Evolutionary conservation across 2,113 vertebrate genomes (phyloP).

Genomic region (Seriola aureovittata): DNA sequence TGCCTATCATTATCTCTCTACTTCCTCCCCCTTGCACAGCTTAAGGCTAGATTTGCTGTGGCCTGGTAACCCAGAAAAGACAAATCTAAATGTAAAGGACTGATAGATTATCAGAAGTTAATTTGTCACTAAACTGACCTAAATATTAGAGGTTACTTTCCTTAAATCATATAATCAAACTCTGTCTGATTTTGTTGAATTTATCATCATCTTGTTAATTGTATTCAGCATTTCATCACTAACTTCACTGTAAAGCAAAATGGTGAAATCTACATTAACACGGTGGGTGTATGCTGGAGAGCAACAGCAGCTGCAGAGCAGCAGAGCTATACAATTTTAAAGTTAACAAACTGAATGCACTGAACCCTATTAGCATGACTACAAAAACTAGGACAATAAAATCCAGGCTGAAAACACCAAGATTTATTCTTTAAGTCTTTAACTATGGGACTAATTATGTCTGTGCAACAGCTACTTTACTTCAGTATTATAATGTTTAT

Average conservation of each 20-base stretch:
- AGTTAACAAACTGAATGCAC: not conserved
- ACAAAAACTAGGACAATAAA: constrained; percentile 12
- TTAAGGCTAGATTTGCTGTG: constrained; percentile 29
- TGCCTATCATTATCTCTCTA: not conserved
- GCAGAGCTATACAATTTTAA: not conserved
- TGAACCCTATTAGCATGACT: not conserved
- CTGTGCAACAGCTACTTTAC: not conserved
- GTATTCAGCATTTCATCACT: not conserved
- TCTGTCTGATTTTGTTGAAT: not conserved
- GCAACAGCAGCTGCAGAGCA: not conserved
- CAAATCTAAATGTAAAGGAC: constrained; percentile 24
- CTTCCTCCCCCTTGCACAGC: constrained; percentile 12
- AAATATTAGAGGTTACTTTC: not conserved
- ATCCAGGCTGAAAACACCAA: constrained; percentile 8
- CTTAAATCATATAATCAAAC: not conserved
- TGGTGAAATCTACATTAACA: not conserved
- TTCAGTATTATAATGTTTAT: not conserved
- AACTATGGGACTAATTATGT: not conserved
- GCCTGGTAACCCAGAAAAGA: constrained; percentile 52
- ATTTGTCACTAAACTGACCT: not conserved
- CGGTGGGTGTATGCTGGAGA: not conserved
- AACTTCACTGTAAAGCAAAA: not conserved
- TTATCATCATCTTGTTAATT: not conserved
- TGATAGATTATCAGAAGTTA: constrained; percentile 6
- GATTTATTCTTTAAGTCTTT: constrained; percentile 1